Conservation (phyloP, 2,113 vertebrate species). For the Urocitellus parryii region DNA sequence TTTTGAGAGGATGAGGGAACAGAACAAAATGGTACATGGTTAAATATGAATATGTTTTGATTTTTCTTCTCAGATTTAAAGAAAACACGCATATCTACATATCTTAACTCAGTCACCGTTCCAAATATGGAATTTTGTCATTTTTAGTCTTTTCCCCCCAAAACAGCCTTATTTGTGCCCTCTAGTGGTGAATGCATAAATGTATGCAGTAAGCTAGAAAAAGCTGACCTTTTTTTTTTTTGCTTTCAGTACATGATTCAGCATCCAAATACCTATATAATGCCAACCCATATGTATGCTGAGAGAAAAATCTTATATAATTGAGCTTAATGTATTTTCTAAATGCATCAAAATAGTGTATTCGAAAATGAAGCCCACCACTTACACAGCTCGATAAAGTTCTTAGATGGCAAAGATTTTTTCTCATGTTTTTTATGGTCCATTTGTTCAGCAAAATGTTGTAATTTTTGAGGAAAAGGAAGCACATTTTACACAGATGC, state of each 20-base stretch:
- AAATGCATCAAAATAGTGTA: slow-evolving; percentile 1
- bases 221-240: neutral
- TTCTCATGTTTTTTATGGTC: neutral
- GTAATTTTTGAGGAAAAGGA: neutral
- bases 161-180: slow-evolving; percentile 77
- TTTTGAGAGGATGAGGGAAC: neutral
- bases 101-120: slow-evolving; percentile 58
- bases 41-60: slow-evolving; percentile 59
- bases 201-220: slow-evolving; percentile 8
- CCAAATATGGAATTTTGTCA: slow-evolving; percentile 59
- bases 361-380: neutral
- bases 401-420: slow-evolving; percentile 7
- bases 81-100: slow-evolving; percentile 60
- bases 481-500: neutral
- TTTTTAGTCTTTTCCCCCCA: slow-evolving; percentile 26
- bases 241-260: slow-evolving; percentile 59
- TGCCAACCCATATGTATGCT: neutral
- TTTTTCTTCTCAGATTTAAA: slow-evolving; percentile 64
- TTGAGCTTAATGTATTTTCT: neutral
- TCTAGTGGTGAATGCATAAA: slow-evolving; percentile 74
- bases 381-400: neutral
- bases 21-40: slow-evolving; percentile 15
- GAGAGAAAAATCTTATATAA: neutral
- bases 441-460: slow-evolving; percentile 1
- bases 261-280: slow-evolving; percentile 53